Conservation (phyloP, 2,113 vertebrate genomes). For the Zeus faber region DNA sequence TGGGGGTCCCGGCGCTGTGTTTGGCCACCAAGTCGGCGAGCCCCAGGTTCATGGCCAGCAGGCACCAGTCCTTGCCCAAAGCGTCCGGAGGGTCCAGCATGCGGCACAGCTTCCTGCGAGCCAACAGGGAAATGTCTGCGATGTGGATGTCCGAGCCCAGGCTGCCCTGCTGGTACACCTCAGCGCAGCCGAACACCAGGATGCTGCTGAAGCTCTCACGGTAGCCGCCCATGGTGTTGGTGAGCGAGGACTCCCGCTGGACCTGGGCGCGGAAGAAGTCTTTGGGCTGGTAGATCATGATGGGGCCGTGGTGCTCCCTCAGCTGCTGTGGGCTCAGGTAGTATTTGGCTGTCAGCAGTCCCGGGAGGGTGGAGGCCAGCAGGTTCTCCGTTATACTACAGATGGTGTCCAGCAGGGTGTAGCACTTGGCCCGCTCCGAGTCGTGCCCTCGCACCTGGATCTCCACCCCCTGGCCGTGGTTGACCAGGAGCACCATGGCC, state of each 20-base stretch:
- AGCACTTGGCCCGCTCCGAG: conserved; percentile 87
- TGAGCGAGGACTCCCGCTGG: conserved; percentile 85
- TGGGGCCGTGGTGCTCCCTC: conserved; percentile 88
- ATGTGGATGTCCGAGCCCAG: conserved; percentile 87
- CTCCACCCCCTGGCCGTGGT: conserved; percentile 96
- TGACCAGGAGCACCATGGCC: conserved; percentile 91
- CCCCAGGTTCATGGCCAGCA: conserved; percentile 97
- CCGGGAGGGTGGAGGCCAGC: conserved; percentile 88
- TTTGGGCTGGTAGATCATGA: conserved; percentile 98
- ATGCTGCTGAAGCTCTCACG: conserved; percentile 96
- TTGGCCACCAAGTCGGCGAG: conserved; percentile 93
- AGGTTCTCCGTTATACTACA: conserved; percentile 92
- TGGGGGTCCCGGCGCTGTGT: conserved; percentile 76
- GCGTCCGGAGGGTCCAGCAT: conserved; percentile 94
- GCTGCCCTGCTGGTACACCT: conserved; percentile 87
- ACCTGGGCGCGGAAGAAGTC: conserved; percentile 92
- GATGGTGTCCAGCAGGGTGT: conserved; percentile 88
- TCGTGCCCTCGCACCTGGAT: conserved; percentile 90
- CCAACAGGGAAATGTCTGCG: conserved; percentile 85
- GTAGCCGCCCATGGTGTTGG: conserved; percentile 97
- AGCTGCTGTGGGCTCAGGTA: conserved; percentile 98
- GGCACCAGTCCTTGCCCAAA: conserved; percentile 98
- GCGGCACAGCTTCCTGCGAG: conserved; percentile 88
- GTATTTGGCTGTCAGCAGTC: conserved; percentile 88
- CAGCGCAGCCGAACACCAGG: conserved; percentile 87